phyloP scores from a whole-genome alignment of 2,888 invertebrate genomes.

The Pyralis farinalis region DNA sequence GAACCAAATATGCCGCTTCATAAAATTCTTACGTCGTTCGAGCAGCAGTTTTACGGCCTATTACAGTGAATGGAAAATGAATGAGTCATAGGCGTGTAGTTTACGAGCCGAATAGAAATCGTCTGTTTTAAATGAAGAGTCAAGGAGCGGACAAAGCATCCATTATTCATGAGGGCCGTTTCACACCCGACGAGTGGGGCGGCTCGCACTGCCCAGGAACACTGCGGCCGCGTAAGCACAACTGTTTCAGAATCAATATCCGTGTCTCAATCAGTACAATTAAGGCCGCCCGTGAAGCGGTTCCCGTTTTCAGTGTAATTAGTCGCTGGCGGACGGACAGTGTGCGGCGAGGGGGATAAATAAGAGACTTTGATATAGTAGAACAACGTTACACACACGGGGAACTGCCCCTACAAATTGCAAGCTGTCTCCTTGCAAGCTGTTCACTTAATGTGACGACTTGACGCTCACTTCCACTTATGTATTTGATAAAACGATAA shows the following conservation, averaged over 20 bases:
- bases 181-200: slow-evolving; percentile 51
- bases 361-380: slow-evolving; percentile 40
- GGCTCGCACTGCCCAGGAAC: slow-evolving; percentile 22
- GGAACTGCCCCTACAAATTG: slow-evolving; percentile 22
- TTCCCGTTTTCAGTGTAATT: slow-evolving; percentile 65
- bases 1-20: slow-evolving; percentile 50
- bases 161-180: slow-evolving; percentile 75
- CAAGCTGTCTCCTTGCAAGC: too few relatives aligned
- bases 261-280: slow-evolving; percentile 79
- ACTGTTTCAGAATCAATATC: slow-evolving; percentile 76
- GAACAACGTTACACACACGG: slow-evolving; percentile 42
- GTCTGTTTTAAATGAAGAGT: slow-evolving; percentile 76
- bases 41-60: slow-evolving; percentile 74
- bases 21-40: slow-evolving; percentile 62
- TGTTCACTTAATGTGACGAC: slow-evolving; percentile 7
- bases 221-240: slow-evolving; percentile 37
- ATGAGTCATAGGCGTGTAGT: slow-evolving; percentile 75
- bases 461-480: too few relatives aligned
- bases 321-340: slow-evolving; percentile 54
- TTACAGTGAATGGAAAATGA: slow-evolving; percentile 75
- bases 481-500: not conserved
- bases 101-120: slow-evolving; percentile 78
- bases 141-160: slow-evolving; percentile 70
- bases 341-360: slow-evolving; percentile 46
- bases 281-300: slow-evolving; percentile 56